A percentile compares a stretch with the other conserved stretches of the same genome.
Evolutionary conservation across 2,113 vertebrate genomes (phyloP).

Genomic region (crab-eating macaque (Macaca fascicularis)): DNA sequence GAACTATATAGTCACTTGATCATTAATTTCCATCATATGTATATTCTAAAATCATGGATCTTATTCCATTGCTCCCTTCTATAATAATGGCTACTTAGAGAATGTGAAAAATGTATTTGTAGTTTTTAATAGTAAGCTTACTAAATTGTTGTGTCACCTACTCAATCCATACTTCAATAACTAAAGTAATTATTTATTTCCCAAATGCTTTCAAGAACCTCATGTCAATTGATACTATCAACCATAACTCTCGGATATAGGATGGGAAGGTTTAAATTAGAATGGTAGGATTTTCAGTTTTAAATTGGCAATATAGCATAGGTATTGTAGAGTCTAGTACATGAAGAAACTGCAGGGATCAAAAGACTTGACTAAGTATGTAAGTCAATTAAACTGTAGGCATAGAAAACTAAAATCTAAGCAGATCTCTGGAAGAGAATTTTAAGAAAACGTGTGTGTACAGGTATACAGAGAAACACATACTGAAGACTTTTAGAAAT

Average conservation of each 20-base stretch:
- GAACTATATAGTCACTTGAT: not conserved
- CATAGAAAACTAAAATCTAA: not conserved
- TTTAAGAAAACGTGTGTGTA: not conserved
- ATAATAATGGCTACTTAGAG: not conserved
- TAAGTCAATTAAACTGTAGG: not conserved
- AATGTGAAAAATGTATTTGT: not conserved
- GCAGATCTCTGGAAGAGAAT: not conserved
- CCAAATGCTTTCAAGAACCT: not conserved
- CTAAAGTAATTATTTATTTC: not conserved
- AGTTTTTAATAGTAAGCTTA: not conserved
- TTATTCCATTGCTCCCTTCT: not conserved
- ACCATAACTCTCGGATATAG: not conserved
- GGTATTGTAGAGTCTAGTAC: not conserved
- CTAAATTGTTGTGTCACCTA: not conserved
- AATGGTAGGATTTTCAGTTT: not conserved
- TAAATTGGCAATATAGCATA: not conserved
- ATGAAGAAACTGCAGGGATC: not conserved
- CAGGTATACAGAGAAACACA: accelerated
- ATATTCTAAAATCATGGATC: not conserved
- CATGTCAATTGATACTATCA: not conserved
- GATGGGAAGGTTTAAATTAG: not conserved
- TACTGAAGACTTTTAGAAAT: not conserved
- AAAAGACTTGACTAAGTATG: not conserved
- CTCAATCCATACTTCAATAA: not conserved
- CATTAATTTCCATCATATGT: not conserved